phyloP scores from a whole-genome alignment of 2,113 vertebrate genomes.

The Corydoras sp. region DNA sequence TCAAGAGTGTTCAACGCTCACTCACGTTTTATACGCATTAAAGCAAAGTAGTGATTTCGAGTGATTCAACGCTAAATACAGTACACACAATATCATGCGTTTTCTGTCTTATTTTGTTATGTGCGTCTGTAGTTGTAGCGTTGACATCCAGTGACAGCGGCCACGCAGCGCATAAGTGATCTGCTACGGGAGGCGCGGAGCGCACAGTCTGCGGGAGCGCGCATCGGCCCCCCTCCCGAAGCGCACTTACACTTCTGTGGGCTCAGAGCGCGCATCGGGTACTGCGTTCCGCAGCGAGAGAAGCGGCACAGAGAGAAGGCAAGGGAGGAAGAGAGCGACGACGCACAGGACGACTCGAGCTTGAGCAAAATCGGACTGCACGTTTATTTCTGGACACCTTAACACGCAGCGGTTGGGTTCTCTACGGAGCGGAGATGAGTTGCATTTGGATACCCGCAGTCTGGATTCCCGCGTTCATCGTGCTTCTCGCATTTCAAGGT shows the following conservation, averaged over 20 bases:
- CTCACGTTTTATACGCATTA: too few species aligned
- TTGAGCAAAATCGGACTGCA: slow-evolving; percentile 7
- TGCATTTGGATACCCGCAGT: slow-evolving; percentile 47
- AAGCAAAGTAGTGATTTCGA: too few species aligned
- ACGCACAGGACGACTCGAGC: slow-evolving; percentile 10
- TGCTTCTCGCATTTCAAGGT: slow-evolving; percentile 48
- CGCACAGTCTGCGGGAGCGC: slow-evolving; percentile 7
- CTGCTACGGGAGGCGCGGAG: neutral
- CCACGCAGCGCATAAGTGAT: too few species aligned
- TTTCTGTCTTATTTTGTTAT: too few species aligned
- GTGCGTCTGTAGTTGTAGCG: too few species aligned
- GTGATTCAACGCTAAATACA: too few species aligned
- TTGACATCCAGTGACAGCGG: too few species aligned
- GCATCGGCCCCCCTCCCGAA: neutral
- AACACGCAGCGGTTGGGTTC: slow-evolving; percentile 7
- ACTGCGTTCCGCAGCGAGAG: neutral
- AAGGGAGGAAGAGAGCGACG: neutral
- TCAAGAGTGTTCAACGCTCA: too few species aligned
- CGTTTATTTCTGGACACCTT: slow-evolving; percentile 2
- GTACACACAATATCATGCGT: too few species aligned
- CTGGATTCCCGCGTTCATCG: slow-evolving; percentile 41
- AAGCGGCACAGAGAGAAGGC: slow-evolving; percentile 3
- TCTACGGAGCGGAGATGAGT: slow-evolving; percentile 33
- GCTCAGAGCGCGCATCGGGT: slow-evolving; percentile 17
- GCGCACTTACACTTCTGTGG: slow-evolving; percentile 21